Base-by-base conservation (phyloP, 2,797 vertebrate genomes). In the Psittacula derbiana region DNA sequence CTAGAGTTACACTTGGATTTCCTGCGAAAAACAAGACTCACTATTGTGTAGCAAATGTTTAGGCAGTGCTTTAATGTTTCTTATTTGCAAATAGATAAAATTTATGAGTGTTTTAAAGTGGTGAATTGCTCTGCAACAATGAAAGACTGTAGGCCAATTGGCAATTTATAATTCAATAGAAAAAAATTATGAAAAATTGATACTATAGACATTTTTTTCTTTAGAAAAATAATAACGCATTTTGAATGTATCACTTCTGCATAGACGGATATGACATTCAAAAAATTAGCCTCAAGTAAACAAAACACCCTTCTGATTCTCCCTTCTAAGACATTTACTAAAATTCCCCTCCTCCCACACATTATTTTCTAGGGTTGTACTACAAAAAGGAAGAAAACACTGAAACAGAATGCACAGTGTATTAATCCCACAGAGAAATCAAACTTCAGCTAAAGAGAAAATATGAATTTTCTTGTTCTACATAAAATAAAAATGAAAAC, bases 181-280 rank as follows among this genome's bases (percentile, higher is more conserved):
- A 47, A 43, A 50, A 93, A 87, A 88, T 31, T n/a, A 80, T 53
- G 16, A 52, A 28, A 44, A 21, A 21, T 11, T 41, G n/a, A 11
- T 64, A 40, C 46, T 75, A 47, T 46, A 79, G 50, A 24, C 43
- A 83, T 71, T 46, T 46, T 46, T 47, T 15, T 90, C 86, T 87
- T 94, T 76, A 83, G 64, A 70, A 78, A 87, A 93, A 65, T 64
- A 71, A 55, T 46, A 90, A 90, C 15, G 11, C 60, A 73, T 84
- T 91, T 44, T 70, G 20, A 95, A 93, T 36, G 40, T 76, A 69
- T 86, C 46, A 88, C 57, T 96, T 94, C 43, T 85, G 85, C 93
- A 90, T 30, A 84, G 76, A 94, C 60, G 10, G 46, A 73, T 27
- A 49, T 31, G 30, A 40, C 53, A 71, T 25, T 61, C 33, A 65